phyloP scores from a whole-genome alignment of 2,888 invertebrate genomes.

The Mycalesis mineus region DNA sequence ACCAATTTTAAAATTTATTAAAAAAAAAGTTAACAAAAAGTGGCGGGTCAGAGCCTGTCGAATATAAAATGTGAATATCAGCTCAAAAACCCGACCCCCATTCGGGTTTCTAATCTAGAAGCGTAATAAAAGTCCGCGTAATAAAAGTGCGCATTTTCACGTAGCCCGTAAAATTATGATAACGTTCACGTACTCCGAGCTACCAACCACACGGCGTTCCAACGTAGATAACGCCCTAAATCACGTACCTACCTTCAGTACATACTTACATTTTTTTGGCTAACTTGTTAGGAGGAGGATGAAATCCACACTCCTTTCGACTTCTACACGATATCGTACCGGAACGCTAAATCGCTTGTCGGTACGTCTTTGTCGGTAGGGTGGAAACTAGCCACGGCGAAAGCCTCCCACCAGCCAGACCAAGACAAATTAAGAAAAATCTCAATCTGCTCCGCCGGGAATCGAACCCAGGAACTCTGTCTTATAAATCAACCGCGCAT shows the following conservation, averaged over 20 bases:
- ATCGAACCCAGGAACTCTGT: too few species aligned
- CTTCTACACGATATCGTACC: background rate
- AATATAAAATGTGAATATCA: conserved; percentile 1
- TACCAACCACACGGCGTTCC: background rate
- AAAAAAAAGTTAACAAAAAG: background rate
- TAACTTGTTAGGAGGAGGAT: background rate
- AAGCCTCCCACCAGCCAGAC: too few species aligned
- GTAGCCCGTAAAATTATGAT: conserved; percentile 75
- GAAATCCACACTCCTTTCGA: too few species aligned
- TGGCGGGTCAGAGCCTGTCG: background rate
- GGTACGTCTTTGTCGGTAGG: too few species aligned
- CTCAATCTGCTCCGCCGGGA: too few species aligned
- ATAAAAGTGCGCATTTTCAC: conserved; percentile 74
- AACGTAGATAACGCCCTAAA: background rate
- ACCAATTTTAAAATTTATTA: too few species aligned
- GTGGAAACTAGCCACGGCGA: too few species aligned
- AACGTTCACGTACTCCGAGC: conserved; percentile 60
- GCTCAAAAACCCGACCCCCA: conserved; percentile 36
- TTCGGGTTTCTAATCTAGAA: conserved; percentile 64
- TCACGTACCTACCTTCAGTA: background rate
- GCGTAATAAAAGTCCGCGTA: conserved; percentile 68
- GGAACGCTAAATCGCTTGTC: too few species aligned
- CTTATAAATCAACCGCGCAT: too few species aligned
- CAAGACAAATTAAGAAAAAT: too few species aligned
- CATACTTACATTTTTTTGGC: too few species aligned